phyloP scores from a whole-genome alignment of 2,797 vertebrate species.

The Odontamblyopus lacepedii region DNA sequence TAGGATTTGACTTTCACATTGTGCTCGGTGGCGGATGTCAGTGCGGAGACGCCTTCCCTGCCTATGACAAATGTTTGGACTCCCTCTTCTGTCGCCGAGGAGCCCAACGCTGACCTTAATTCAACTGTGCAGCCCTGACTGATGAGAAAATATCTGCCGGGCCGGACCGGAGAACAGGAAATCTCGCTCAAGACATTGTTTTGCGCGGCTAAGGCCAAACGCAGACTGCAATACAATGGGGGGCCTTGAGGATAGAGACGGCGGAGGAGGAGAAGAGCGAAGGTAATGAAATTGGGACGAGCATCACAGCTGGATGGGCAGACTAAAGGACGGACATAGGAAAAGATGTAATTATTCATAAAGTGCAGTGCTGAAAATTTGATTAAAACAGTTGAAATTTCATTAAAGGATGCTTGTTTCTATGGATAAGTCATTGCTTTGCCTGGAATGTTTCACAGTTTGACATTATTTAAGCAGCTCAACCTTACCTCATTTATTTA shows the following conservation, averaged over 20 bases:
- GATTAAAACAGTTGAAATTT: background rate
- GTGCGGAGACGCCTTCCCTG: conserved; percentile 2
- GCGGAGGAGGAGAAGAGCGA: conserved; percentile 45
- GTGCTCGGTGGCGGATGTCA: background rate
- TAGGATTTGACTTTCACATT: background rate
- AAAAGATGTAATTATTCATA: background rate
- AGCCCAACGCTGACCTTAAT: conserved; percentile 24
- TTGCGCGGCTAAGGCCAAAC: conserved; percentile 33
- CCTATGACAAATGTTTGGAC: conserved; percentile 21
- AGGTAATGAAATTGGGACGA: conserved; percentile 71
- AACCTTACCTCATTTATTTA: no score
- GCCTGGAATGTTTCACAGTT: no score
- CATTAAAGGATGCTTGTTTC: no score
- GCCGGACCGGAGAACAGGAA: conserved; percentile 9
- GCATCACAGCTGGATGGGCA: conserved; percentile 61
- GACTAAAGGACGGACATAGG: conserved; percentile 56
- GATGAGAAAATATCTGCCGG: conserved; percentile 34
- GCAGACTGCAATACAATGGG: conserved; percentile 51
- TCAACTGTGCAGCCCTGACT: conserved; percentile 15
- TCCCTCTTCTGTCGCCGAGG: conserved; percentile 14
- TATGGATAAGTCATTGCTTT: no score
- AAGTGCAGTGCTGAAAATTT: background rate
- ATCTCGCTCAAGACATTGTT: conserved; percentile 37
- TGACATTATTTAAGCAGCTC: no score
- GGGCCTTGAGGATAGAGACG: conserved; percentile 30